Percentiles rank a stretch among this genome's conserved stretches.
Conservation (phyloP, 2,113 vertebrate species). For the Sitta europaea region DNA sequence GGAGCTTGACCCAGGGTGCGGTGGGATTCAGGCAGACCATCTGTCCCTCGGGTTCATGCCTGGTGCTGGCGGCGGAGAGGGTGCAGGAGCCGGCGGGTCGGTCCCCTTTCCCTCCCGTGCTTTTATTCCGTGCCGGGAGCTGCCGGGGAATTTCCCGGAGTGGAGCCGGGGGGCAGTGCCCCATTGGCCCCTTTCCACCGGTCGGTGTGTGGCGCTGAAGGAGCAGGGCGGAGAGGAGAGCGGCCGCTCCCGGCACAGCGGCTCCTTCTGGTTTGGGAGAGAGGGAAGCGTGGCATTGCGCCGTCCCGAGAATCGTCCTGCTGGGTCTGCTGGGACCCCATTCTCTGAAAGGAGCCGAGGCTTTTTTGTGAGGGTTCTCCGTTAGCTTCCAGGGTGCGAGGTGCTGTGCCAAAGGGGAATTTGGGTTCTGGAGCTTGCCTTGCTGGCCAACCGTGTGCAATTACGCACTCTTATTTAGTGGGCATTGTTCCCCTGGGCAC, state of each 20-base stretch:
- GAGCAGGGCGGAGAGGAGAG: no score
- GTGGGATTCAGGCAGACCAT: slow-evolving; percentile 72
- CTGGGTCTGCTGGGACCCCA: background rate
- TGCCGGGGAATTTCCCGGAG: background rate
- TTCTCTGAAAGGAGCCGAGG: background rate
- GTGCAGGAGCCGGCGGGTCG: background rate
- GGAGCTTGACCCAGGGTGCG: slow-evolving; percentile 75
- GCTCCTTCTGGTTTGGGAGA: no score
- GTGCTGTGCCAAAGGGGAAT: background rate
- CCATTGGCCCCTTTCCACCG: background rate
- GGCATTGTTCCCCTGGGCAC: background rate
- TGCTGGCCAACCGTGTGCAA: background rate
- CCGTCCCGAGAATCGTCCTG: accelerated
- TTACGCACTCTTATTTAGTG: accelerated
- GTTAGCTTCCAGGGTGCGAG: background rate
- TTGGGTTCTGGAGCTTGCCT: background rate
- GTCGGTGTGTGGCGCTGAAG: background rate
- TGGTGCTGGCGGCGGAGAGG: background rate
- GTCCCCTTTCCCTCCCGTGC: background rate
- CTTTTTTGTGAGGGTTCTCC: background rate
- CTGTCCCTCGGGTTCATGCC: background rate
- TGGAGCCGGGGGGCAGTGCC: no score
- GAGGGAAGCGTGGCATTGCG: accelerated
- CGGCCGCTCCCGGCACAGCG: background rate
- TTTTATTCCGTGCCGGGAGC: background rate